These are phyloP conservation scores for Acronicta aceris DNA, from an alignment of 2,888 invertebrate species.

Conservation along the genomic window DNA sequence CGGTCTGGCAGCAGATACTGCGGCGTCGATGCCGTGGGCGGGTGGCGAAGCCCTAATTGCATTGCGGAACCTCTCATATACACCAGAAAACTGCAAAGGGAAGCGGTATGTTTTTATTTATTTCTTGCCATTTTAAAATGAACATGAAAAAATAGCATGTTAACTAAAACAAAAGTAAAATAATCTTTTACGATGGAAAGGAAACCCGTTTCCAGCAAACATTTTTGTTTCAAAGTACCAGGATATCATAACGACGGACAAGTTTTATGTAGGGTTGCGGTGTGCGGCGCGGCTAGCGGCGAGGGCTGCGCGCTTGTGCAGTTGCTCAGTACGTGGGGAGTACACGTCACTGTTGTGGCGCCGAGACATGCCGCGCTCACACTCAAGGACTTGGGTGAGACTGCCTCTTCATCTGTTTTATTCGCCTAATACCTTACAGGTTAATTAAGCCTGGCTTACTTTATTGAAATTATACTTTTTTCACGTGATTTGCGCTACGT, in stretches of 20 bases:
- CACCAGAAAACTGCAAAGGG: constrained; percentile 69
- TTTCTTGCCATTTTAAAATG: neutral
- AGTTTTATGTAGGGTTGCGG: constrained; percentile 69
- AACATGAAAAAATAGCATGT: too few relatives aligned
- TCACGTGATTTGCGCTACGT: too few relatives aligned
- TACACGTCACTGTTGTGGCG: constrained; percentile 71
- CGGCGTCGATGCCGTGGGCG: constrained; percentile 80
- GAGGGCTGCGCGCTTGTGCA: constrained; percentile 80
- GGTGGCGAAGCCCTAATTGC: constrained; percentile 74
- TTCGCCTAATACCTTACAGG: neutral
- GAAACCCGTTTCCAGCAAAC: neutral
- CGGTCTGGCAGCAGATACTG: constrained; percentile 75
- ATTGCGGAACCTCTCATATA: constrained; percentile 62
- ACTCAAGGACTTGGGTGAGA: constrained; percentile 73
- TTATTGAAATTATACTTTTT: too few relatives aligned
- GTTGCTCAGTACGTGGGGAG: constrained; percentile 76
- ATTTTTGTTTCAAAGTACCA: constrained; percentile 9
- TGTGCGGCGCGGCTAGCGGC: constrained; percentile 79
- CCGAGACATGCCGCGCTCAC: constrained; percentile 67
- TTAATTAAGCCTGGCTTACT: too few relatives aligned
- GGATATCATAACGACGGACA: constrained; percentile 8
- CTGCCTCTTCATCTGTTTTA: neutral
- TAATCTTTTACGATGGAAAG: neutral
- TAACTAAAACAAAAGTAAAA: too few relatives aligned
- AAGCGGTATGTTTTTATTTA: constrained; percentile 61